Evolutionary conservation across 2,113 vertebrate species (phyloP), one percentile per base, ranked within the genome.

Genomic region (Psilopsiagon aurifrons): DNA sequence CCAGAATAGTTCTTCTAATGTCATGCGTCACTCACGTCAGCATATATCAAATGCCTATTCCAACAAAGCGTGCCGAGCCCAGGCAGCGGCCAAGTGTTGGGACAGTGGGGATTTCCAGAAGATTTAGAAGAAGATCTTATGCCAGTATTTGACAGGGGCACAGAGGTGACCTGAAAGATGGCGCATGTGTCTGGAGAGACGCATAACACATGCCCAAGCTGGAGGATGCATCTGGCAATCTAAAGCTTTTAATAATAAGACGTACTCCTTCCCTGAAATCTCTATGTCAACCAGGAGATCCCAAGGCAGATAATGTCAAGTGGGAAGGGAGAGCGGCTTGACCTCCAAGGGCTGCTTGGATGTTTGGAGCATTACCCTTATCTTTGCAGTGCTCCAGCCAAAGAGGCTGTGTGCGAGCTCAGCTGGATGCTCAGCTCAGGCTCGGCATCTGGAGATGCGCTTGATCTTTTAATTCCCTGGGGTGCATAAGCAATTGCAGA

Each of bases 281-380:
- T 68, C 22, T 82, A 28, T 75, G 62, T n/a, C 62, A 95, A 84
- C 37, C 17, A 81, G 83, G 68, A 93, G 91, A 93, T 94, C 89
- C 31, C 23, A 89, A 82, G 18, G 69, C 86, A 97, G 94, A 97
- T 95, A 96, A 86, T 39, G 67, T 89, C 71, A 86, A 96, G 91
- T 84, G 91, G 81, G 74, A 84, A 91, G 43, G 27, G 80, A 95
- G 89, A 86, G 66, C 22, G 7, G 31, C 83, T 92, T 96, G 96
- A 96, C 94, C 93, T 96, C 74, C 77, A 89, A 94, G 81, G 81
- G 52, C 83, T 86, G 83, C 77, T 91, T 92, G 95, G 66, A 97
- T 84, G 43, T 94, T 95, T 96, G 76, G 49, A 94, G 64, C 13
- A 1, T 68, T 95, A 63, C 64, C 81, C 86, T 95, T 95, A 96